Conservation (phyloP, 2,797 vertebrate genomes). For the Staurois parvus region DNA sequence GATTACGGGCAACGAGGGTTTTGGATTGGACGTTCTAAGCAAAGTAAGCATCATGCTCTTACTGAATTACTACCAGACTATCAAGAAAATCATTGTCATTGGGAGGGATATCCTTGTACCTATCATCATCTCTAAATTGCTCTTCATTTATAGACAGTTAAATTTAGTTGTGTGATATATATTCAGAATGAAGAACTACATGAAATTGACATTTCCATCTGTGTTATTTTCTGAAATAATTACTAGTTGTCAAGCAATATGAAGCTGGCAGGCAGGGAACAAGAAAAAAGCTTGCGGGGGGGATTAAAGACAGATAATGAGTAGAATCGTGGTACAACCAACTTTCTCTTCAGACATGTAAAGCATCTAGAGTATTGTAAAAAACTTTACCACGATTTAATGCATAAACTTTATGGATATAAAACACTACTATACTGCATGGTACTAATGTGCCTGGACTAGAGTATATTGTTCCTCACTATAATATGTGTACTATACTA, state of each 20-base stretch:
- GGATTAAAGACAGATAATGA: not conserved
- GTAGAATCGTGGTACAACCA: not conserved
- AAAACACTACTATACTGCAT: no score
- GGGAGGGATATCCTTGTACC: not conserved
- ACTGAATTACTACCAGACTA: not conserved
- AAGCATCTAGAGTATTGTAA: not conserved
- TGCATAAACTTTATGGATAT: no score
- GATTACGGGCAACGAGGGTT: no score
- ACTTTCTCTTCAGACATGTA: not conserved
- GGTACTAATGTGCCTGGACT: no score
- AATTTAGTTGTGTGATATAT: constrained; percentile 2
- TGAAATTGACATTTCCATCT: constrained; percentile 7
- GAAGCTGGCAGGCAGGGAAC: not conserved
- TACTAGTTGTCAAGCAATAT: constrained; percentile 40
- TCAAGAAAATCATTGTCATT: not conserved
- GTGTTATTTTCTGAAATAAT: constrained; percentile 17
- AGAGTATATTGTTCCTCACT: no score
- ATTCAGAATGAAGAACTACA: not conserved
- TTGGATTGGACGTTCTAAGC: no score
- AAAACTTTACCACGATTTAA: not conserved
- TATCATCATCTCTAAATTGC: not conserved
- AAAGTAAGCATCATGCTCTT: no score
- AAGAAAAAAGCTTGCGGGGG: not conserved
- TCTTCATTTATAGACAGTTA: constrained; percentile 2
- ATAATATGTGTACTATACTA: no score